A percentile compares a stretch with the other conserved stretches of the same genome.
Evolutionary conservation across 2,797 vertebrate genomes (phyloP).

Genomic region (Diceros bicornis): DNA sequence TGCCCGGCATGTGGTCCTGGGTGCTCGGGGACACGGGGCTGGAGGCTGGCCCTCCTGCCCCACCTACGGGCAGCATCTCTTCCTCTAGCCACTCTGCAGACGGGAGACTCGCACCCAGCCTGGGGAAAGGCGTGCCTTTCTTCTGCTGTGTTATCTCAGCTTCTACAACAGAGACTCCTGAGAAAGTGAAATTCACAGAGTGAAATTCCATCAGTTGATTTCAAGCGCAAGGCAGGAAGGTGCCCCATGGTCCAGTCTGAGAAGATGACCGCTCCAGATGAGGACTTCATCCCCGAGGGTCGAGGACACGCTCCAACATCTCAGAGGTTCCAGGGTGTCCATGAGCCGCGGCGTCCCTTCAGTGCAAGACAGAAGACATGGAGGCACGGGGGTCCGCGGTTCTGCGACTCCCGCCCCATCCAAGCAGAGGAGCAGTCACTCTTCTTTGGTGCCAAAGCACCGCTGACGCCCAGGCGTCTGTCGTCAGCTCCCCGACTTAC

Average conservation of each 20-base stretch:
- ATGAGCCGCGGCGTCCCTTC: accelerated
- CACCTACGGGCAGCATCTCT: too few relatives aligned
- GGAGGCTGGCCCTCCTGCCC: not conserved
- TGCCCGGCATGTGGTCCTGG: not conserved
- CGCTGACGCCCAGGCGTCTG: accelerated
- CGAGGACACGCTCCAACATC: accelerated
- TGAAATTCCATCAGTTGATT: not conserved
- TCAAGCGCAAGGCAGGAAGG: not conserved
- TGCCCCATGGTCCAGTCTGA: accelerated
- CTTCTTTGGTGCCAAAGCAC: not conserved
- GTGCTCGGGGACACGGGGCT: not conserved
- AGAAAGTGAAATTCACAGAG: too few relatives aligned
- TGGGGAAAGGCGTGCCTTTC: not conserved
- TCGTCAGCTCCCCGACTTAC: accelerated
- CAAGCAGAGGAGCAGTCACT: too few relatives aligned
- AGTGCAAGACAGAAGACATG: accelerated
- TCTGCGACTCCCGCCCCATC: accelerated
- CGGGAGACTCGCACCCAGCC: accelerated
- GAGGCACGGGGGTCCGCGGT: accelerated
- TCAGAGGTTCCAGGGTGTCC: accelerated
- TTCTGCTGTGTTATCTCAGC: not conserved
- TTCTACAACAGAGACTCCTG: accelerated
- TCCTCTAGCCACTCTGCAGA: not conserved
- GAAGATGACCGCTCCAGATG: accelerated
- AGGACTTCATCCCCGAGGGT: accelerated